Evolutionary conservation across 2,113 vertebrate genomes (phyloP).

Genomic region (Dinomys branickii): DNA sequence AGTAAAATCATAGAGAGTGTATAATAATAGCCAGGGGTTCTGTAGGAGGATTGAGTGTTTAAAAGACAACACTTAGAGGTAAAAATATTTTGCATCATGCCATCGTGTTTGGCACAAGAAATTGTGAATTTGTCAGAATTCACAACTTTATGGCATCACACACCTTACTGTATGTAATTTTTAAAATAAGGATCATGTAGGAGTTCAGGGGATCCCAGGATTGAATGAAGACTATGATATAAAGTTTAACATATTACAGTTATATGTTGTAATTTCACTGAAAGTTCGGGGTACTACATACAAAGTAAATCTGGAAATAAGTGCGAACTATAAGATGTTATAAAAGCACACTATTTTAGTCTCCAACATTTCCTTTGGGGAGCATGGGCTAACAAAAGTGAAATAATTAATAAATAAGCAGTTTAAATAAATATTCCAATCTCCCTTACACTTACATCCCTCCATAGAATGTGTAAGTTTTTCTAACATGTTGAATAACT

Average conservation of each 20-base stretch:
- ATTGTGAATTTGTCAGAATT: neutral
- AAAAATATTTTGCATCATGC: neutral
- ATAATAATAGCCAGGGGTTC: neutral
- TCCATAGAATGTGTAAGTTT: neutral
- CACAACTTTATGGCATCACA: neutral
- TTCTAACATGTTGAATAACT: neutral
- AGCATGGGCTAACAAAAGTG: neutral
- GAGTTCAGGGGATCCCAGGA: neutral
- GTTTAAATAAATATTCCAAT: neutral
- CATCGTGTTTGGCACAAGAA: neutral
- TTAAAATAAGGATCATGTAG: neutral
- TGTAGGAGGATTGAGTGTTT: neutral
- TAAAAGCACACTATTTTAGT: neutral
- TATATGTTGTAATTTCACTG: neutral
- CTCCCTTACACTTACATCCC: neutral
- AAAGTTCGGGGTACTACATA: neutral
- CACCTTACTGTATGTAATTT: neutral
- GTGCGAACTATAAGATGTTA: neutral
- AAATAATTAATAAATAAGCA: slow-evolving; percentile 4
- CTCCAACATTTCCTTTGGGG: neutral
- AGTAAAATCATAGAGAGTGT: neutral
- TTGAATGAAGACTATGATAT: neutral
- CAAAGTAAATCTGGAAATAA: neutral
- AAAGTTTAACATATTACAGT: neutral
- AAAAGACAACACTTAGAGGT: neutral